Evolutionary conservation across 2,888 invertebrate species (phyloP), one percentile per base, ranked within the genome.

Genomic region (Monoplex corrugatus): DNA sequence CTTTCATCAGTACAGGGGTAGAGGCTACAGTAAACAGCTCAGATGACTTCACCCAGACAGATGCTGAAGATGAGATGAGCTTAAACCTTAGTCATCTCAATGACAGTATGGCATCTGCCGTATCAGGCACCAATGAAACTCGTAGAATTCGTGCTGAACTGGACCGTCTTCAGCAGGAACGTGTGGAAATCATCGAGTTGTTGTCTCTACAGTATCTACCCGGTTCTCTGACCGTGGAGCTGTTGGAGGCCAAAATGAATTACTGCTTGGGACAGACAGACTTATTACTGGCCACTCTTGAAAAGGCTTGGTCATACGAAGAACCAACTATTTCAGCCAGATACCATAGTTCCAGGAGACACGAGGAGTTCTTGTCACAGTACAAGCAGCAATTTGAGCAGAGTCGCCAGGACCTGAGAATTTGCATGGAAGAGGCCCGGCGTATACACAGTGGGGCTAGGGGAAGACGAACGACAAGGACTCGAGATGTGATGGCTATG

Each of bases 241-340:
- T 96, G 50, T 93, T 96, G n/a, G 96, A 96, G 90, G 95, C 95
- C 5, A 96, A 96, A 89, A 92, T 96, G n/a, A 96, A 96, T 89
- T 96, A 96, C 90, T 95, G 95, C 89, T 95, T 96, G 86, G 96
- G 96, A 2, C 96, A 96, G 92, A 96, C 96, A 23, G 96, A 96
- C 91, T 92, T 94, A 32, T 90, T 96, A n/a, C 92, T 96, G 35
- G 92, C 95, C 28, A 93, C 95, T 0, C 89, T 96, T 19, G 95
- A 96, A 72, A 93, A 94, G n/a, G 91, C 91, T 28, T 93, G 93
- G 91, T 91, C 89, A 40, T 88, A 92, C 75, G 89, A 92, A 63
- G 90, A 91, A 35, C 88, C 87, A 3, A 0, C 78, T 2, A 82
- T 44, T 19, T 57, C 82, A 35, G 45, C 86, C 45, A 87, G 86